A percentile compares a stretch with the other conserved stretches of the same genome.
These are phyloP conservation scores for Megalurothrips usitatus DNA, from an alignment of 2,888 invertebrate genomes.

Conservation along the genomic window DNA sequence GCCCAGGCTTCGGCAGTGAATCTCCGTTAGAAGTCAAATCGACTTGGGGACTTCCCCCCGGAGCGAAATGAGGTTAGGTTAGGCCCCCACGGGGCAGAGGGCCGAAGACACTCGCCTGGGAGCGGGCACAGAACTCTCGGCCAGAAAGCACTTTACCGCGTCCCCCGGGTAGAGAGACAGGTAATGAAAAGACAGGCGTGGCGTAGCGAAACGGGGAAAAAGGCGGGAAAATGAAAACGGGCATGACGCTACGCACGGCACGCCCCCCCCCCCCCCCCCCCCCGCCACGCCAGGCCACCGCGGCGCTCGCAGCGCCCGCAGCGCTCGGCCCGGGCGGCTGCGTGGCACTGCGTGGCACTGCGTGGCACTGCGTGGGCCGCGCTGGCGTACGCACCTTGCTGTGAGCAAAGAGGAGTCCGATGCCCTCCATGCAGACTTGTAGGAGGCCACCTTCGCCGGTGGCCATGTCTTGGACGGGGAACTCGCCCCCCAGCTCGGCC, in stretches of 20 bases:
- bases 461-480: conserved; percentile 96
- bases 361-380: too few relatives aligned
- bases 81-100: too few relatives aligned
- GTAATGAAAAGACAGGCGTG: too few relatives aligned
- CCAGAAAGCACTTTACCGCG: neutral
- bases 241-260: neutral
- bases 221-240: too few relatives aligned
- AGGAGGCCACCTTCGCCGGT: conserved; percentile 96
- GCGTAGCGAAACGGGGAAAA: too few relatives aligned
- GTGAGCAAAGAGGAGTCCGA: conserved; percentile 96
- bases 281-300: neutral
- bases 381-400: conserved; percentile 78
- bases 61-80: too few relatives aligned
- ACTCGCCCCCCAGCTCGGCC: conserved; percentile 86
- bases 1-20: conserved; percentile 5
- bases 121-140: too few relatives aligned
- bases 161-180: too few relatives aligned
- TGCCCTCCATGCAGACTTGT: conserved; percentile 99
- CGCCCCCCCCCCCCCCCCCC: too few relatives aligned
- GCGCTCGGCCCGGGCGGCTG: neutral
- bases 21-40: neutral
- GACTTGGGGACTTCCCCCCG: neutral
- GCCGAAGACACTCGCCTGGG: too few relatives aligned
- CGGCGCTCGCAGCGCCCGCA: neutral
- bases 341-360: too few relatives aligned